Evolutionary conservation across 2,113 vertebrate species (phyloP), one percentile per base, ranked within the genome.

Genomic region (Cyphomyrus plagiostoma): DNA sequence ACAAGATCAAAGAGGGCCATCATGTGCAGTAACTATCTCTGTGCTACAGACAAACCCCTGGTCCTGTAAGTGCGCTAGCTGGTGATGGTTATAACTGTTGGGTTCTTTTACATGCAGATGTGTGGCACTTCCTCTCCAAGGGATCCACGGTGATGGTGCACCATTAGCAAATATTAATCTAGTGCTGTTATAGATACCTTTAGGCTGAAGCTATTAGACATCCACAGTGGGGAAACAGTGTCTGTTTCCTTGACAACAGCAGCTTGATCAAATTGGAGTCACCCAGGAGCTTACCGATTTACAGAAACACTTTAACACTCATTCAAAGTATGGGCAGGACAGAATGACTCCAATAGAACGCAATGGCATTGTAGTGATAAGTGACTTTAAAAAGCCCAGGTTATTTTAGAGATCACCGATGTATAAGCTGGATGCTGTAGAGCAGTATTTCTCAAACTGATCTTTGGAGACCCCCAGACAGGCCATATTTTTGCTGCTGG

Each of bases 181-280:
- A 21, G 42, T 74, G 56, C 46, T 52, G 11, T 88, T 74, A 48
- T 58, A 77, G 48, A 88, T 70, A 88, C 66, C 46, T 48, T n/a
- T 19, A 35, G 13, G 66, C 30, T 88, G 66, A 46, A 48, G 88
- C 88, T 80, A 52, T 80, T 88, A 88, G 49, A 88, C 58, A 66
- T 48, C 66, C 66, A 39, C 88, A 39, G 48, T 80, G 30, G 48
- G 45, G 48, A 80, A 77, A 52, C 46, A 48, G 15, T 70, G 26
- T 26, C 42, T 0, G 46, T 88, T 88, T 46, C 70, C 88, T 80
- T 50, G 88, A 88, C 88, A 88, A 88, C 88, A 88, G 74, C 88
- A 77, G 58, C 21, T 58, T 52, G 23, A 26, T 88, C 48, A 6
- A 8, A 62, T 30, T 88, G 45, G 30, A 88, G 48, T 88, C 66